Conservation (phyloP, 2,888 invertebrate species). For the Drosophila demipolita region DNA sequence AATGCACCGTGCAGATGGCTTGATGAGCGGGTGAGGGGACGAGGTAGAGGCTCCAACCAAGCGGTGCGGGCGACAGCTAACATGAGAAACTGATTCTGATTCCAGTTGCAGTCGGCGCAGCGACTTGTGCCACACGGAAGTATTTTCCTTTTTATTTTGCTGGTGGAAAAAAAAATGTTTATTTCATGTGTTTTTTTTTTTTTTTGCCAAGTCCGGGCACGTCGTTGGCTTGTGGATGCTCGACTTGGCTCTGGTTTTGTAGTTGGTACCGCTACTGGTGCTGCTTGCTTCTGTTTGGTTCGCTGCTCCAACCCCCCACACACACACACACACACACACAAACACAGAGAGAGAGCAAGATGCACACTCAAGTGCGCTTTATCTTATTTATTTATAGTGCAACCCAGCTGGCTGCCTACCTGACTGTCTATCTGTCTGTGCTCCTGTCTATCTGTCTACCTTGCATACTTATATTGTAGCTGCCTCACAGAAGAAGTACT, state of each 20-base stretch:
- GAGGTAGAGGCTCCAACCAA: conserved; percentile 34
- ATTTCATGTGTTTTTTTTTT: conserved; percentile 74
- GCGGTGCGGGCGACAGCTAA: conserved; percentile 34
- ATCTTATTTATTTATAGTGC: conserved; percentile 78
- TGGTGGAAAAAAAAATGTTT: conserved; percentile 64
- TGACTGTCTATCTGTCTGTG: conserved; percentile 8
- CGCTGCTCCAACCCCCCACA: conserved; percentile 39
- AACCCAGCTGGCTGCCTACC: conserved; percentile 17
- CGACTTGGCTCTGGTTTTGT: conserved; percentile 31
- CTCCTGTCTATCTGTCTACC: conserved; percentile 12
- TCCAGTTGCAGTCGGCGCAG: conserved; percentile 57
- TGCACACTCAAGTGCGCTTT: conserved; percentile 65
- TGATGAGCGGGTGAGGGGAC: background rate
- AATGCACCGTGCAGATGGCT: background rate
- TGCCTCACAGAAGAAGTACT: conserved; percentile 57
- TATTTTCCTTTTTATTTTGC: conserved; percentile 30
- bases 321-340: conserved; percentile 39
- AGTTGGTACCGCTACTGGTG: conserved; percentile 9
- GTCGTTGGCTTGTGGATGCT: conserved; percentile 56
- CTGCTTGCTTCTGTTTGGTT: conserved; percentile 6
- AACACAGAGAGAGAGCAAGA: background rate
- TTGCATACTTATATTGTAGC: conserved; percentile 36
- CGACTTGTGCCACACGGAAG: conserved; percentile 67
- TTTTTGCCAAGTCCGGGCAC: conserved; percentile 69
- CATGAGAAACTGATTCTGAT: conserved; percentile 57